phyloP scores from a whole-genome alignment of 2,888 invertebrate species.

The Caenorhabditis zanzibari region DNA sequence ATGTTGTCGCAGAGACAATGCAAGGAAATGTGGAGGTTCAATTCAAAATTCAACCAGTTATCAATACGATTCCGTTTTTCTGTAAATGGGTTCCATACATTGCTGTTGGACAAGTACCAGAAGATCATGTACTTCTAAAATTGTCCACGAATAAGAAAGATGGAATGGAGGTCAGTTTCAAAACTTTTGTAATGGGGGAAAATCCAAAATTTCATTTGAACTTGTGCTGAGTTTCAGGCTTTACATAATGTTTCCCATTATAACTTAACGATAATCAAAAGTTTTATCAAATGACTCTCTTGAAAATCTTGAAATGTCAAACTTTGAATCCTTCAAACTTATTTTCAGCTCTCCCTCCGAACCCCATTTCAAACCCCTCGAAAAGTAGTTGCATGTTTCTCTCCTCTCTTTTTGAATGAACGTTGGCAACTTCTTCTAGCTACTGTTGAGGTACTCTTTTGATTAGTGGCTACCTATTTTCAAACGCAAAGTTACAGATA shows the following conservation, averaged over 20 bases:
- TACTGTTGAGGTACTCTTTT: constrained; percentile 67
- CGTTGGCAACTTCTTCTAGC: constrained; percentile 80
- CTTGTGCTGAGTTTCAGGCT: no score
- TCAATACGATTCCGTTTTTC: constrained; percentile 70
- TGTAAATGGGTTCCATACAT: constrained; percentile 74
- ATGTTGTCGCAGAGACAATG: constrained; percentile 57
- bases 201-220: no score
- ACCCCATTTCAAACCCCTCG: constrained; percentile 50
- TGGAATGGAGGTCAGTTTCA: constrained; percentile 60
- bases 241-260: no score
- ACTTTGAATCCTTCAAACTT: neutral
- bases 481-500: constrained; percentile 73
- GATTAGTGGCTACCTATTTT: neutral
- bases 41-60: constrained; percentile 67
- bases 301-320: no score
- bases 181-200: neutral
- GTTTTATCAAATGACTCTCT: no score
- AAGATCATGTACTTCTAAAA: constrained; percentile 59
- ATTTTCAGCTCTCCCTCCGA: constrained; percentile 59
- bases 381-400: constrained; percentile 80
- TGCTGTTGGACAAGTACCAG: constrained; percentile 67
- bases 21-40: constrained; percentile 54
- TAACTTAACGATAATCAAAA: no score
- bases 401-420: constrained; percentile 80
- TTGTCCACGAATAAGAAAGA: constrained; percentile 60